Evolutionary conservation across 2,113 vertebrate species (phyloP), one percentile per base, ranked within the genome.

Genomic region (Smithornis capensis): DNA sequence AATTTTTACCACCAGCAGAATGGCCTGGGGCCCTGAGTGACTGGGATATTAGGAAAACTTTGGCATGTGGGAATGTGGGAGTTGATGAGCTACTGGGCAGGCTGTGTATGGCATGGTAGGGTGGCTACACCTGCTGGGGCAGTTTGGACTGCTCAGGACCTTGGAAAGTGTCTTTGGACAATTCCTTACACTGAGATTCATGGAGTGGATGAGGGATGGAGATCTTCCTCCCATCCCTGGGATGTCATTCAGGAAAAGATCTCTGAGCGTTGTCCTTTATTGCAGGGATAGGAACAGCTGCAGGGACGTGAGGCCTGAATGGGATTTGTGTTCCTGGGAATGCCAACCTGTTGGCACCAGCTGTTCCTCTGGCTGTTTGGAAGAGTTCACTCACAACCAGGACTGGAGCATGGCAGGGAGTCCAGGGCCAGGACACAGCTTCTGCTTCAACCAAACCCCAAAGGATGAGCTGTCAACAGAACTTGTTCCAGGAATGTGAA

Each of bases 1-100:
- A 65, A 33, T 86, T 95, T 87, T 90, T 59, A 55, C 86, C 60
- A 88, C 42, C 38, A 80, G 74, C 45, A 59, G 40, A 27, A 83
- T 5, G 47, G 23, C 28, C 42, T 29, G 37, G 12, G 29, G 35
- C 33, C 29, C 52, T 11, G 53, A 52, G 37, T 28, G 67, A 21
- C 24, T 27, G 55, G 47, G 21, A 63, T 7, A 9, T 23, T n/a
- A 38, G 52, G 89, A 62, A 52, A 70, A 45, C 9, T 60, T 35
- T 5, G 35, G 37, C 14, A 19, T 2, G 16, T 6, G 19, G 16
- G 56, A 40, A 33, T 1, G 19, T 29, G 15, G 2, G 70, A 53
- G 52, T 0, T 19, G 40, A 7, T 28, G 50, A 73, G 55, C 38
- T 70, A 9, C 11, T 18, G 33, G 33, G 47, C 14, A 65, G 63